phyloP scores from a whole-genome alignment of 2,113 vertebrate genomes.

The Hepsetus odoe region DNA sequence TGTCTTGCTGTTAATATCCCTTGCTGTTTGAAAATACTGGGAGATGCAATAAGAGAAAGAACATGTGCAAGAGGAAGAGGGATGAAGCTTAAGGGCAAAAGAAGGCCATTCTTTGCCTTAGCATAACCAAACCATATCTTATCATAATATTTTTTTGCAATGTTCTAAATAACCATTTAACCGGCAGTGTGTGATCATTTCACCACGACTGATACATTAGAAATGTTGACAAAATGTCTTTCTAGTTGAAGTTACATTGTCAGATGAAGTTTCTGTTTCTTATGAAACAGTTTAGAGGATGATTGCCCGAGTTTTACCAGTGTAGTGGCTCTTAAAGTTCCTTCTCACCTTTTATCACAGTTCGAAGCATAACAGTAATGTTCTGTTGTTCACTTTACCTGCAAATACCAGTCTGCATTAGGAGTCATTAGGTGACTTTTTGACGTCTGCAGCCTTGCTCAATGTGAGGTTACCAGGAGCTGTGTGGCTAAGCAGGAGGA shows the following conservation, averaged over 20 bases:
- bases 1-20: slow-evolving; percentile 20
- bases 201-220: too few species aligned
- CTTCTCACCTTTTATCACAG: not conserved
- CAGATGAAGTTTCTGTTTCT: too few species aligned
- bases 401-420: not conserved
- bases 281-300: too few species aligned
- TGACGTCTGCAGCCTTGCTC: slow-evolving; percentile 40
- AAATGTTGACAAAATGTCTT: too few species aligned
- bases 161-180: too few species aligned
- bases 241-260: too few species aligned
- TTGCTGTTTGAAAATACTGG: slow-evolving; percentile 1
- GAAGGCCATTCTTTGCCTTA: too few species aligned
- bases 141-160: too few species aligned
- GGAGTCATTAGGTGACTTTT: slow-evolving; percentile 56
- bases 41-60: not conserved
- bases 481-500: slow-evolving; percentile 61
- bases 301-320: too few species aligned
- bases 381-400: not conserved
- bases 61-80: not conserved
- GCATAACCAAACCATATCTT: too few species aligned
- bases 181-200: too few species aligned
- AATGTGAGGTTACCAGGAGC: slow-evolving; percentile 46
- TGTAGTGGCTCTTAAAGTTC: too few species aligned
- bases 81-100: not conserved
- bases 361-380: not conserved